Base-by-base conservation (phyloP, 2,113 vertebrate species). In the Xiphophorus hellerii region DNA sequence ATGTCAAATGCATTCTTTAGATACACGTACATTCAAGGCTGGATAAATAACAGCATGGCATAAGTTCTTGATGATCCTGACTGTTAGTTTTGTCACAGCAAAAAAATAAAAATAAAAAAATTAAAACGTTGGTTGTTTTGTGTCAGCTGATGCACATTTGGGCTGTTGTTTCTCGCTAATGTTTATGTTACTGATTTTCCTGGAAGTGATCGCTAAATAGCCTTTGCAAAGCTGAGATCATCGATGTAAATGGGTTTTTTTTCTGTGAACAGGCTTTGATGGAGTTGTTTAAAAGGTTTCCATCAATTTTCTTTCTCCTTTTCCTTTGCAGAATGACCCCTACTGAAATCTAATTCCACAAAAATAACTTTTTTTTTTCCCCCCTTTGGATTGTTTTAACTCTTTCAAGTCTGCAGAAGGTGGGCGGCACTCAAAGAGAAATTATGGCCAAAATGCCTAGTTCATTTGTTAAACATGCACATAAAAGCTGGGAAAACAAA, bases 381-480 rank as follows among this genome's bases (percentile, higher is more conserved):
- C 30, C 31, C 9, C 10, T 37, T 37, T 11, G 10, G 35, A 37
- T 20, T n/a, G 14, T 66, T 25, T 48, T 28, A 61, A 27, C 62
- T 30, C 27, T 78, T 44, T 85, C 7, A 68, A 31, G n/a, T 66
- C 27, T 62, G 37, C 66, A 75, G 58, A 58, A 14, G 10, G 30
- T 17, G 58, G 66, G 42, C 70, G 63, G 48, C 39, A 29, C 78
- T 69, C 73, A 77, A 33, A 42, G 8, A 29, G 8, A 76, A 54
- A 31, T 69, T 62, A 58, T 30, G 9, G 60, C n/a, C 67, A 13
- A 30, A 68, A 63, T 20, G 17, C 12, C 30, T 61, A 48, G 39
- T 66, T 20, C 71, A 74, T 51, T 31, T 20, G 20, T 44, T 62
- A 82, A 60, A 73, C 5, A 71, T 69, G 11, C n/a, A 76, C 25